These are phyloP conservation scores for Cheilosia soror DNA, from an alignment of 2,888 invertebrate genomes.

Conservation along the genomic window DNA sequence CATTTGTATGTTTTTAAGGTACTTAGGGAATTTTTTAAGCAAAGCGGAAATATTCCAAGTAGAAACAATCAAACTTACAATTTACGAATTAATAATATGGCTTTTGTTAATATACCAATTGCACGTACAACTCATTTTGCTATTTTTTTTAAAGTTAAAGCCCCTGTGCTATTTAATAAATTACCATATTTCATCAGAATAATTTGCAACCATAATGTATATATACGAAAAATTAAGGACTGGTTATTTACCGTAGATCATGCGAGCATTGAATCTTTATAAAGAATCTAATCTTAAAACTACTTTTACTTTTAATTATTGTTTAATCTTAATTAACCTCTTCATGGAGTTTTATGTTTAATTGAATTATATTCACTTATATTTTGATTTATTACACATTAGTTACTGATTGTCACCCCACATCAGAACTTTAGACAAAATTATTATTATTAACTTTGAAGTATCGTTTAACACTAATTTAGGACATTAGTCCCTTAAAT, in stretches of 20 bases:
- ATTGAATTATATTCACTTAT: too few species aligned
- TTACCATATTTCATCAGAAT: background rate
- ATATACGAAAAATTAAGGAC: conserved; percentile 1
- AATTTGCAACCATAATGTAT: background rate
- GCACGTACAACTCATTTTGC: too few species aligned
- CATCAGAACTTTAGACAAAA: too few species aligned
- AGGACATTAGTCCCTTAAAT: too few species aligned
- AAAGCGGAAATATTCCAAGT: background rate
- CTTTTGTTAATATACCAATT: too few species aligned
- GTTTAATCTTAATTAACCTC: background rate
- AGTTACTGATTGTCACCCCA: too few species aligned
- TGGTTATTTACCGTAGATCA: background rate
- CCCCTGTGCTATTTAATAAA: background rate
- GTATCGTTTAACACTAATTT: too few species aligned
- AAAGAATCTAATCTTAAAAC: background rate
- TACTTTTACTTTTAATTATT: background rate
- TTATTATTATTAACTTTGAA: too few species aligned
- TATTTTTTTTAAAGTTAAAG: background rate
- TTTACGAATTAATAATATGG: too few species aligned
- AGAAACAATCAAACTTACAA: background rate
- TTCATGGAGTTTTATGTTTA: background rate
- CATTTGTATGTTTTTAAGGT: conserved; percentile 30
- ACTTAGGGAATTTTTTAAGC: background rate
- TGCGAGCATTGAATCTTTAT: background rate
- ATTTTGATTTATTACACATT: too few species aligned